Percentiles rank a stretch among this genome's conserved stretches.
Evolutionary conservation across 1,140 invertebrate species (phyloP).

Genomic region (Papilio xuthus): DNA sequence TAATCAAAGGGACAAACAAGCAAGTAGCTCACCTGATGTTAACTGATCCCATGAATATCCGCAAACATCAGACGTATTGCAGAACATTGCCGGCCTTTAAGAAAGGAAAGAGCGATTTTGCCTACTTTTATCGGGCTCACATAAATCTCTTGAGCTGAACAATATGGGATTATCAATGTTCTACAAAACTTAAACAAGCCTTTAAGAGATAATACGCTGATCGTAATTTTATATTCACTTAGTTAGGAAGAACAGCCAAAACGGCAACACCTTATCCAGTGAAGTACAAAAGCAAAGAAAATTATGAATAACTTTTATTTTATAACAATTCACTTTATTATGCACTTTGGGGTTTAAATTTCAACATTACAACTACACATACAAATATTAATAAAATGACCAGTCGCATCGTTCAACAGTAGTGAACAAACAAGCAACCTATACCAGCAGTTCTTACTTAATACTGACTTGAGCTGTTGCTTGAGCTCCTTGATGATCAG

Average conservation of each 20-base stretch:
- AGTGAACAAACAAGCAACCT: not conserved
- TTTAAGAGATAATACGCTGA: not conserved
- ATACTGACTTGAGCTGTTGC: constrained; percentile 93
- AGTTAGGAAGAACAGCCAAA: not conserved
- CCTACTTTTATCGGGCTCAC: constrained; percentile 3
- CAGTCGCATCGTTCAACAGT: not conserved
- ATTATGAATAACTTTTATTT: too few species aligned
- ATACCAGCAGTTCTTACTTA: constrained; percentile 11
- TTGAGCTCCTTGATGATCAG: constrained; percentile 92
- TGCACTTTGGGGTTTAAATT: too few species aligned
- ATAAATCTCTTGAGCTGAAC: not conserved
- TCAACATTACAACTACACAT: too few species aligned
- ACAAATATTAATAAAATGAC: too few species aligned
- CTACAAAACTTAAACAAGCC: not conserved
- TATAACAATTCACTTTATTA: too few species aligned
- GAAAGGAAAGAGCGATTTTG: constrained; percentile 9
- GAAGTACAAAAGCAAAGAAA: too few species aligned
- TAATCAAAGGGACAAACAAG: not conserved
- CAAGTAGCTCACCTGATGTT: constrained; percentile 10
- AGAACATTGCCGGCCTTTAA: constrained; percentile 12
- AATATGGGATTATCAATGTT: not conserved
- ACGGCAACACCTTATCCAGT: not conserved
- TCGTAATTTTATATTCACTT: not conserved
- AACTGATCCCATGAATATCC: constrained; percentile 7
- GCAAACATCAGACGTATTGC: constrained; percentile 14